Conservation (phyloP, 2,113 vertebrate genomes). For the Casuarius casuarius region DNA sequence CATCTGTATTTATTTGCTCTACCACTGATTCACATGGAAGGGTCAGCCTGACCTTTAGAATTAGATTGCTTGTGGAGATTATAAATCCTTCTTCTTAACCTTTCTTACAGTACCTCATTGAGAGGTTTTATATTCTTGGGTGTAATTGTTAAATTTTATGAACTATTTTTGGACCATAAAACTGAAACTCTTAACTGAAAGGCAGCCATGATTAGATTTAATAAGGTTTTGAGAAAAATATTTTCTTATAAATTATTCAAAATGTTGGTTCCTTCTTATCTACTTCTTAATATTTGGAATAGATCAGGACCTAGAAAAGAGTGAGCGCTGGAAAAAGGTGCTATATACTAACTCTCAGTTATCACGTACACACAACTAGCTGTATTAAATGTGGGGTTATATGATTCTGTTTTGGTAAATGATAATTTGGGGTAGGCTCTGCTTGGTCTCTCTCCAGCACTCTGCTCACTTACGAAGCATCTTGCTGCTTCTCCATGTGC, state of each 20-base stretch:
- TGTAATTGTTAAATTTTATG: not conserved
- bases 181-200: not conserved
- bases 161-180: not conserved
- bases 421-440: not conserved
- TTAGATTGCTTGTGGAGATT: not conserved
- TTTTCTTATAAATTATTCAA: not conserved
- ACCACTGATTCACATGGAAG: not conserved
- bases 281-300: not conserved
- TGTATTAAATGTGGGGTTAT: not conserved
- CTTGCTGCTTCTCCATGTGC: not conserved
- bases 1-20: not conserved
- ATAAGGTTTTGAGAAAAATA: not conserved
- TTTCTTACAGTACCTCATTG: not conserved
- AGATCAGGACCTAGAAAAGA: not conserved
- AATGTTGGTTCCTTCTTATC: not conserved
- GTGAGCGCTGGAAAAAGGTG: not conserved
- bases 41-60: slow-evolving; percentile 5
- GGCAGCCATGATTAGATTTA: not conserved
- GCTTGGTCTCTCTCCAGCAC: not conserved
- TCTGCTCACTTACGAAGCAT: not conserved
- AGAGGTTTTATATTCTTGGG: not conserved
- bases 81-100: not conserved
- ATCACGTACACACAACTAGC: too few relatives aligned
- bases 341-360: not conserved
- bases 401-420: not conserved